phyloP scores from a whole-genome alignment of 2,113 vertebrate species.

The Ameiurus melas region DNA sequence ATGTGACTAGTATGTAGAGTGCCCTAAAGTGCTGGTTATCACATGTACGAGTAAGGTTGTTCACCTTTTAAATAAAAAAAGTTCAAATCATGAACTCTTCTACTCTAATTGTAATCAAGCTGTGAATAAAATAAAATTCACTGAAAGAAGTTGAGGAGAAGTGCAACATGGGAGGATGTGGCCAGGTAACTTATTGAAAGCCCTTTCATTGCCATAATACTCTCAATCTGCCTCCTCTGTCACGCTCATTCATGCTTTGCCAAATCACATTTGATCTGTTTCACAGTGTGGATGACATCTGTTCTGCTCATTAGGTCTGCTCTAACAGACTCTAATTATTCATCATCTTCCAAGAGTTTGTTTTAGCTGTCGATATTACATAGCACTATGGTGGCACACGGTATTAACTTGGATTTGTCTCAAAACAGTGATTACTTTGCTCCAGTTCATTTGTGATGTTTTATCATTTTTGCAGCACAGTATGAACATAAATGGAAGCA shows the following conservation, averaged over 20 bases:
- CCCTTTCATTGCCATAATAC: neutral
- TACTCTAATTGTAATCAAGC: neutral
- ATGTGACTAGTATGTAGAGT: neutral
- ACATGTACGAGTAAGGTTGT: neutral
- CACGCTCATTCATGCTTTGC: neutral
- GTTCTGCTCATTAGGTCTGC: slow-evolving; percentile 29
- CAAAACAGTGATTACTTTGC: slow-evolving; percentile 4
- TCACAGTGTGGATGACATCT: neutral
- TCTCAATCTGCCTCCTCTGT: slow-evolving; percentile 23
- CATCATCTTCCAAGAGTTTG: slow-evolving; percentile 17
- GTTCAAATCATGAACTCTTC: neutral
- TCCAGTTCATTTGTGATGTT: neutral
- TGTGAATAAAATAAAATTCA: neutral
- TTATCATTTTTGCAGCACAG: neutral
- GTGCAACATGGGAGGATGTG: neutral
- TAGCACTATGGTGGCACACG: neutral
- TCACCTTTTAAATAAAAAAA: neutral
- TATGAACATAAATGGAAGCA: neutral
- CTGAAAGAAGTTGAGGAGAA: neutral
- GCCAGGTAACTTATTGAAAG: neutral
- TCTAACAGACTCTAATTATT: slow-evolving; percentile 14
- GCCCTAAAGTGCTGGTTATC: neutral
- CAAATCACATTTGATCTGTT: slow-evolving; percentile 23
- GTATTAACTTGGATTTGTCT: neutral
- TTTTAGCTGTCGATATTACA: neutral